These are phyloP conservation scores for Drosophila erecta DNA, from an alignment of 1,140 invertebrate species.

Conservation along the genomic window DNA sequence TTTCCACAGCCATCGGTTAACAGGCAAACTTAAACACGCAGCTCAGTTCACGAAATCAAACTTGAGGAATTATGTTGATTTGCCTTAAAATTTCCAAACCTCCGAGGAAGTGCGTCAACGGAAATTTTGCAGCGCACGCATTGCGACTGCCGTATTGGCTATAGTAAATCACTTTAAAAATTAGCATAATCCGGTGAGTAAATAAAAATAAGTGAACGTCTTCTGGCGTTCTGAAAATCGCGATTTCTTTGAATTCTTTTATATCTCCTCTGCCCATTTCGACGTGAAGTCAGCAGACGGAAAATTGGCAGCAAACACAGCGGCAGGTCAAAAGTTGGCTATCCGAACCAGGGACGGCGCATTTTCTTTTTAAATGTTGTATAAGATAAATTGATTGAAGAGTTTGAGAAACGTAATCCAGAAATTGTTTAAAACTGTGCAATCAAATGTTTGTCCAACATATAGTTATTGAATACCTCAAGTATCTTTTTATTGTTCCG, in stretches of 20 bases:
- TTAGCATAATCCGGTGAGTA: slow-evolving; percentile 83
- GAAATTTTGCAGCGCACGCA: slow-evolving; percentile 70
- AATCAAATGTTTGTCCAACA: too few species aligned
- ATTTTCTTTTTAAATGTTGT: neutral
- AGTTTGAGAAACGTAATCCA: neutral
- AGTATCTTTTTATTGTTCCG: neutral
- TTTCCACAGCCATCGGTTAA: slow-evolving; percentile 49
- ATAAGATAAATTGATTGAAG: neutral
- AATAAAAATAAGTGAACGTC: slow-evolving; percentile 81
- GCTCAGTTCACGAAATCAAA: slow-evolving; percentile 78
- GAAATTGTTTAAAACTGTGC: too few species aligned
- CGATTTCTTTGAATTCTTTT: slow-evolving; percentile 44
- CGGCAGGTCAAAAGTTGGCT: slow-evolving; percentile 7
- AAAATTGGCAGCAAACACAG: slow-evolving; percentile 42
- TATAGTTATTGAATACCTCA: too few species aligned
- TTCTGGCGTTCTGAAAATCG: slow-evolving; percentile 50
- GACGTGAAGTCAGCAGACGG: slow-evolving; percentile 30
- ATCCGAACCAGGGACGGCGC: slow-evolving; percentile 21
- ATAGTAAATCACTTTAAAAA: slow-evolving; percentile 82
- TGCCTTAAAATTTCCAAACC: slow-evolving; percentile 50
- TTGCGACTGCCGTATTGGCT: slow-evolving; percentile 63
- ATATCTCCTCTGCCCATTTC: slow-evolving; percentile 10
- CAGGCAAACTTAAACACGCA: slow-evolving; percentile 77
- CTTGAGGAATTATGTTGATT: slow-evolving; percentile 80
- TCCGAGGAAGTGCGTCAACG: slow-evolving; percentile 69